Conservation (phyloP, 2,888 invertebrate species). For the Oscheius myriophilus region DNA sequence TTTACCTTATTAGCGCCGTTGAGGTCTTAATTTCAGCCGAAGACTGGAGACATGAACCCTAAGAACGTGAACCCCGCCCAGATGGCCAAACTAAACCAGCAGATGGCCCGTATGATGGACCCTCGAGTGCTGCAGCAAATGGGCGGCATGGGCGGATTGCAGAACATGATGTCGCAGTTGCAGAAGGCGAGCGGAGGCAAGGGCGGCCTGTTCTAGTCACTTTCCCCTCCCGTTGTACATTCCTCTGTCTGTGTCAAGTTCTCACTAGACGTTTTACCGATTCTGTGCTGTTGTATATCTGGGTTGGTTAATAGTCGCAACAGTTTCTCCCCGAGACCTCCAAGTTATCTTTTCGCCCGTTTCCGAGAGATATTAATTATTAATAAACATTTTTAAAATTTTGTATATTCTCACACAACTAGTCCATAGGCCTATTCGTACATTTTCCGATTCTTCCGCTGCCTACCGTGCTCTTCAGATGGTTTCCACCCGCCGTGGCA, state of each 20-base stretch:
- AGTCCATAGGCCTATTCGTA: no score
- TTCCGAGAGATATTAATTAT: no score
- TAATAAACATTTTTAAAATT: no score
- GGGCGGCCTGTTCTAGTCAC: conserved; percentile 28
- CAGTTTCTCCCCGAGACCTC: no score
- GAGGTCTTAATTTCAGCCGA: conserved; percentile 74
- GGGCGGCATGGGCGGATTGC: conserved; percentile 81
- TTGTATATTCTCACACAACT: no score
- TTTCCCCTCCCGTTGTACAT: conserved; percentile 10
- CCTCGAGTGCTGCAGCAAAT: conserved; percentile 94
- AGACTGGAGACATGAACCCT: conserved; percentile 85
- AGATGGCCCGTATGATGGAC: conserved; percentile 83
- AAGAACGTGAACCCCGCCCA: conserved; percentile 98
- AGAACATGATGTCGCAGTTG: conserved; percentile 94
- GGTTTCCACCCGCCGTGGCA: background rate
- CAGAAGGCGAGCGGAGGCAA: conserved; percentile 73
- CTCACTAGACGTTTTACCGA: no score
- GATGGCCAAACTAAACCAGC: conserved; percentile 96
- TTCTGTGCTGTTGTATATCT: no score
- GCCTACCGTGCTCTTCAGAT: background rate
- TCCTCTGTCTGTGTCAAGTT: background rate
- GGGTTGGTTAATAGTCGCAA: no score
- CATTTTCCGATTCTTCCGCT: no score
- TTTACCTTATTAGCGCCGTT: background rate
- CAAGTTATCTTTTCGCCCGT: no score